phyloP scores from a whole-genome alignment of 2,797 vertebrate species.

The Gastrophryne carolinensis region DNA sequence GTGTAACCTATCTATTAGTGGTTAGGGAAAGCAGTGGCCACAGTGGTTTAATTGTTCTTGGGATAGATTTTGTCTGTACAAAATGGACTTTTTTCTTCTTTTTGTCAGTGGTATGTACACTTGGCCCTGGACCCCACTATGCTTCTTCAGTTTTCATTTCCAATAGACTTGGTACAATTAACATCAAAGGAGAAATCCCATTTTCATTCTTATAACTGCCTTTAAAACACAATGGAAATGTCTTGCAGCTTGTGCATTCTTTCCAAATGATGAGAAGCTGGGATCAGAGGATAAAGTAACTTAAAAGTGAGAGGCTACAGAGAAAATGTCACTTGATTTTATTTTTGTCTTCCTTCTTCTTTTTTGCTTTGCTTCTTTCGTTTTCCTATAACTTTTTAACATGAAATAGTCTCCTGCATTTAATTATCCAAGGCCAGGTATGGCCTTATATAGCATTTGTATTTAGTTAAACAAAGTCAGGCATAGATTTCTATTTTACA shows the following conservation, averaged over 20 bases:
- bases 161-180: conserved; percentile 6
- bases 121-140: background rate
- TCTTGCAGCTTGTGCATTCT: conserved; percentile 14
- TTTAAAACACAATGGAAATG: conserved; percentile 24
- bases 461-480: too few relatives aligned
- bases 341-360: too few relatives aligned
- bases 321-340: background rate
- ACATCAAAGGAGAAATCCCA: background rate
- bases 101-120: background rate
- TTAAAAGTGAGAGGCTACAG: conserved; percentile 10
- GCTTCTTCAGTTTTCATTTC: background rate
- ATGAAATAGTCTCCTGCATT: conserved; percentile 3
- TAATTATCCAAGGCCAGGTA: background rate
- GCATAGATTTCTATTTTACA: too few relatives aligned
- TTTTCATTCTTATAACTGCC: conserved; percentile 2
- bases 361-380: background rate
- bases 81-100: background rate
- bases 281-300: conserved; percentile 13
- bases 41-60: too few relatives aligned
- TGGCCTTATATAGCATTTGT: conserved; percentile 11
- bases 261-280: conserved; percentile 28
- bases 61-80: background rate
- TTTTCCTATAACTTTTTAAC: background rate
- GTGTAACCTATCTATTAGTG: too few relatives aligned
- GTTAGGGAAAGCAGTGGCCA: too few relatives aligned